Evolutionary conservation across 2,113 vertebrate genomes (phyloP), one percentile per base, ranked within the genome.

Genomic region (Bos taurus): DNA sequence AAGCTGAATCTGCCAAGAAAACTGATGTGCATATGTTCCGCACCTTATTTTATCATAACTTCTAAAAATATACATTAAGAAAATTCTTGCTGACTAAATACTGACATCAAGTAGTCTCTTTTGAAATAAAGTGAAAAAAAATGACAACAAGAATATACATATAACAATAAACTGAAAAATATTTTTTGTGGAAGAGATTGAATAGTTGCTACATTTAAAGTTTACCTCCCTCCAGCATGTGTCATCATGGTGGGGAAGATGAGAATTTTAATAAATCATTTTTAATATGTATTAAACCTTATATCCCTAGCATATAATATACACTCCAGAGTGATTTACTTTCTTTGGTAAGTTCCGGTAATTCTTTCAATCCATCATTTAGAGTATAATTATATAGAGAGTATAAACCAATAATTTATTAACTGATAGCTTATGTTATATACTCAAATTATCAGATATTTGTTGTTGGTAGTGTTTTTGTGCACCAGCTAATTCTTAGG

Each of bases 61-160:
- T 96, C 85, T 43, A 62, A 96, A 97, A 85, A 94, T 81, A 94
- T 54, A 91, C 23, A 62, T 46, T 56, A 60, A 94, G 43, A 92
- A 96, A 64, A 97, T 87, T 74, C 78, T 90, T 92, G 13, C 54
- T 96, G 57, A 77, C 50, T 96, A 64, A 97, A 95, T 96, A 83
- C 92, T 92, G 90, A 81, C 50, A 95, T 78, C 33, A 83, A 84
- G 21, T 62, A 64, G 4, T 96, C 36, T 80, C 40, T 56, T 59
- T 48, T 96, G 48, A 90, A 97, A 60, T 92, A 90, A 96, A 95
- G 60, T 78, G 9, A 57, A 81, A 95, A 95, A 96, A 67, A 7
- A 67, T 50, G 54, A 93, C 8, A 64, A 84, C 48, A 97, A 88
- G 91, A 92, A 50, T 40, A 89, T 46, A 59, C 28, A 59, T 57